Percentiles rank a stretch among this genome's conserved stretches.
Evolutionary conservation across 37 sponge, comb jelly and placozoan species (phyloP).

Genomic region (Axinella damicornis): DNA sequence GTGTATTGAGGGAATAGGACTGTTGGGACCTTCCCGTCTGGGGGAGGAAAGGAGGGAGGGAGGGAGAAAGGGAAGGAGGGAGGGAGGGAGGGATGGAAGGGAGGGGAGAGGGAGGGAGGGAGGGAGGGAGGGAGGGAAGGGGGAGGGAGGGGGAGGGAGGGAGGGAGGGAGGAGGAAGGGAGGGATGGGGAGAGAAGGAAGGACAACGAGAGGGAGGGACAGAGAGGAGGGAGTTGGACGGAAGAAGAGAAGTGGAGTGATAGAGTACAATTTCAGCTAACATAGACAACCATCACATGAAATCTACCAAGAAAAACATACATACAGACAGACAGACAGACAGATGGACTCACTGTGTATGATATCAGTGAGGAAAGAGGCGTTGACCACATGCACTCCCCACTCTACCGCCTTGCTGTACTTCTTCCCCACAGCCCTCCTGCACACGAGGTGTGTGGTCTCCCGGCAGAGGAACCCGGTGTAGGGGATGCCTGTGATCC

Average conservation of each 20-base stretch:
- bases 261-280: too few species aligned
- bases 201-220: too few species aligned
- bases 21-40: conserved; percentile 38
- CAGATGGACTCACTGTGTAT: conserved; percentile 42
- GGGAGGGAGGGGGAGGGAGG: too few species aligned
- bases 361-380: conserved; percentile 79
- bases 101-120: too few species aligned
- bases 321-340: neutral
- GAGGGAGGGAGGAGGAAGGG: too few species aligned
- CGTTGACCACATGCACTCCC: conserved; percentile 82
- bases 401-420: conserved; percentile 88
- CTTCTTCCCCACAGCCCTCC: conserved; percentile 82
- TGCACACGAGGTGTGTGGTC: conserved; percentile 83
- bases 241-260: too few species aligned
- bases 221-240: too few species aligned
- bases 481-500: conserved; percentile 83
- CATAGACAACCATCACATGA: too few species aligned
- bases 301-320: neutral
- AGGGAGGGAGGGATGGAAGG: too few species aligned
- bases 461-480: conserved; percentile 80
- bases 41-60: too few species aligned
- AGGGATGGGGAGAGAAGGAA: too few species aligned
- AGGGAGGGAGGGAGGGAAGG: neutral
- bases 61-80: too few species aligned
- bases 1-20: conserved; percentile 44